A percentile compares a stretch with the other conserved stretches of the same genome.
These are phyloP conservation scores for Pocillopora verrucosa DNA, from an alignment of 64 coral and sea anemone species.

Conservation along the genomic window DNA sequence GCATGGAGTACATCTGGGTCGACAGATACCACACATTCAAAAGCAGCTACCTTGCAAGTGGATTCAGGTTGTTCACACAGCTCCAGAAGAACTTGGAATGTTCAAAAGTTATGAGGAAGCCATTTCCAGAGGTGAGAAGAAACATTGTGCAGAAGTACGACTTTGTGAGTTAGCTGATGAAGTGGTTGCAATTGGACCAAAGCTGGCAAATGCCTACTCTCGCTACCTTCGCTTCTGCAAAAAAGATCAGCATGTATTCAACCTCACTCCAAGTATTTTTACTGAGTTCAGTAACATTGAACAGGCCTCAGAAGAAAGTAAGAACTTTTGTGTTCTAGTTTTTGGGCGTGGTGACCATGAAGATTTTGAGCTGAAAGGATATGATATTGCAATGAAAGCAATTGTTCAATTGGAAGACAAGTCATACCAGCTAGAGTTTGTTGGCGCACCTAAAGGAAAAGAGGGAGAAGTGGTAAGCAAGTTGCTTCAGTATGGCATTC, in stretches of 20 bases:
- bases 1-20: neutral
- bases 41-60: neutral
- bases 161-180: neutral
- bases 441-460: neutral
- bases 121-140: neutral
- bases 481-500: neutral
- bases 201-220: no score
- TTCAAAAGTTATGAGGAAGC: neutral
- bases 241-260: no score
- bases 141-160: neutral
- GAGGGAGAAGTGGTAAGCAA: neutral
- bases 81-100: slow-evolving; percentile 3
- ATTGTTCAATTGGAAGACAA: neutral
- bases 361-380: neutral
- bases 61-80: neutral
- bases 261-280: no score
- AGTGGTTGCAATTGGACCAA: neutral
- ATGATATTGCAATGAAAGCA: neutral
- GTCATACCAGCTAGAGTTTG: neutral
- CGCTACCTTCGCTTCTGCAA: no score
- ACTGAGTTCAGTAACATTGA: no score
- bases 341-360: slow-evolving; percentile 1
- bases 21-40: neutral
- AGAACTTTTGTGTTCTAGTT: neutral
- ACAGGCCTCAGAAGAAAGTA: neutral